Base-by-base conservation (phyloP, 2,888 invertebrate species). In the Papilio gigon region DNA sequence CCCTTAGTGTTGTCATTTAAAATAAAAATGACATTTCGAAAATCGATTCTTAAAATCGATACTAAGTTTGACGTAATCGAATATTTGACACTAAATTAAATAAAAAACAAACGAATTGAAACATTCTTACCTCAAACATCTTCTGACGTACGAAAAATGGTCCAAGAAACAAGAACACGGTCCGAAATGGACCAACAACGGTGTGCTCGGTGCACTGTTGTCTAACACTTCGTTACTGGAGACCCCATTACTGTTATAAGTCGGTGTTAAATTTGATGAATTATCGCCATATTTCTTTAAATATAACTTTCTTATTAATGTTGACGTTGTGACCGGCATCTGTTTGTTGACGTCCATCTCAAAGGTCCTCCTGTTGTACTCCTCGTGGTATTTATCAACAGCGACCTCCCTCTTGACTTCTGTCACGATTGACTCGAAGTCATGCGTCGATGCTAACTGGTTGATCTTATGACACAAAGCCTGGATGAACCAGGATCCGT, bases 401-500 rank as follows among this genome's bases (percentile, higher is more conserved):
- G 90, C 89, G 0, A 90, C 87, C 20, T 83, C 84, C 2, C 83
- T 76, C 50, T 88, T 87, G 2, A 89, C 86, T 35, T 84, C 85
- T 1, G 82, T 85, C 35, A 89, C 74, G 11, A 90, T 90, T 0
- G 88, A 81, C 70, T 85, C 85, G 0, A 90, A 67, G 61, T 90
- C 89, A 1, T 79, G 73, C 0, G 76, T 77, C 0, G 74, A 37
- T 0, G 86, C 77, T 3, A 85, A 71, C 20, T 78, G 66, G 5
- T 82, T 74, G 25, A 90, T 87, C 71, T 87, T 85, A 9, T 73
- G 75, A 73, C 90, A 90, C 0, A 90, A 75, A 0, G 85, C 80
- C 64, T 90, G 90, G 12, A 90, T 85, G 70, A 90, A 85, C 90
- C 90, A 90, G 1, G 88, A 82, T 6, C 90, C 90, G 44, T 76